phyloP scores from a whole-genome alignment of 2,113 vertebrate genomes.

The Forbesichthys papilliferus region DNA sequence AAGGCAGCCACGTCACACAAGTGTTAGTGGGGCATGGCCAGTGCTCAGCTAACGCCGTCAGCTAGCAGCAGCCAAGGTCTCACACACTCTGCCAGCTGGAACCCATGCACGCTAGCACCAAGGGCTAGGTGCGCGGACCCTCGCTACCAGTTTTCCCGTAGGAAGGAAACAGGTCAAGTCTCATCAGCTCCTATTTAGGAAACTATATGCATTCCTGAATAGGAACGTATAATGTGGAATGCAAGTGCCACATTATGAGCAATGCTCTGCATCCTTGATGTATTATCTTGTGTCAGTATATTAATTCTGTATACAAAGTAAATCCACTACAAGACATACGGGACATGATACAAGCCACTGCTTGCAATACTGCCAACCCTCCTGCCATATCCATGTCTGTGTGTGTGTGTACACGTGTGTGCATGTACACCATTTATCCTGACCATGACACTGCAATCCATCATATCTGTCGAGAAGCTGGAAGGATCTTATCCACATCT shows the following conservation, averaged over 20 bases:
- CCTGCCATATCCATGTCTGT: neutral
- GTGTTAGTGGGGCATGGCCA: slow-evolving; percentile 1
- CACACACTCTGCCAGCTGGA: slow-evolving; percentile 35
- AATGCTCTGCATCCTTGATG: slow-evolving; percentile 56
- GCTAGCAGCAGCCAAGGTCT: slow-evolving; percentile 24
- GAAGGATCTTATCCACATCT: slow-evolving; percentile 7
- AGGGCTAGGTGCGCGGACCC: slow-evolving; percentile 1
- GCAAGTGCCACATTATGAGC: slow-evolving; percentile 10
- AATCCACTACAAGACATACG: neutral
- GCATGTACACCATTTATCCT: slow-evolving; percentile 14
- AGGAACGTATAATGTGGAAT: slow-evolving; percentile 8
- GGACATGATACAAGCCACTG: too few relatives aligned
- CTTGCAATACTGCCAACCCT: neutral
- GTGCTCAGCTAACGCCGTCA: neutral
- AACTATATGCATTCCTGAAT: slow-evolving; percentile 29
- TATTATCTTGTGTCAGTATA: slow-evolving; percentile 20
- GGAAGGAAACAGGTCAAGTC: slow-evolving; percentile 28
- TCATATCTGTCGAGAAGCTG: slow-evolving; percentile 44
- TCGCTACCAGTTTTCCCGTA: slow-evolving; percentile 29
- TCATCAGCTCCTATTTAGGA: slow-evolving; percentile 14
- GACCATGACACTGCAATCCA: slow-evolving; percentile 29
- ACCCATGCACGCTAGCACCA: neutral
- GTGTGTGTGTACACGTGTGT: neutral
- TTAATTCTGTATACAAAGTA: slow-evolving; percentile 22
- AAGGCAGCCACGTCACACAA: slow-evolving; percentile 15